Conservation (phyloP, 2,113 vertebrate species). For the Zapus hudsonius region DNA sequence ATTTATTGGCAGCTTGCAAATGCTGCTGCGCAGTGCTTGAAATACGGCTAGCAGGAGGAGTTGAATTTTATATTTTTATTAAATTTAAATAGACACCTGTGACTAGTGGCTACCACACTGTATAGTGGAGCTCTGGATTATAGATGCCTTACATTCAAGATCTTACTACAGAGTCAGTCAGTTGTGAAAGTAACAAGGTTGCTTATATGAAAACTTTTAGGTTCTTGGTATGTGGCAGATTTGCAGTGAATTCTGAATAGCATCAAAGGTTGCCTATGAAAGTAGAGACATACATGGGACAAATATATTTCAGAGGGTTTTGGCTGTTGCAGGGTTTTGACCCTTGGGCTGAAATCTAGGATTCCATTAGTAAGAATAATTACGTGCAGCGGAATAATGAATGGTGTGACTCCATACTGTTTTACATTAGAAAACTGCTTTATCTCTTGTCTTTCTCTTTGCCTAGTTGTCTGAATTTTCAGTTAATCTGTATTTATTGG, state of each 20-base stretch:
- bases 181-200: neutral
- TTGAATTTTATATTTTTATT: slow-evolving; percentile 3
- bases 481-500: neutral
- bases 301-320: neutral
- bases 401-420: neutral
- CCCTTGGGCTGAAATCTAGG: neutral
- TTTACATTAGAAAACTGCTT: neutral
- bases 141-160: neutral
- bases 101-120: neutral
- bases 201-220: neutral
- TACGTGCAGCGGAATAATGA: rapidly evolving
- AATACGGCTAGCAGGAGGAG: neutral
- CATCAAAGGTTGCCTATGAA: neutral
- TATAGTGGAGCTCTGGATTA: neutral
- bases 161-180: neutral
- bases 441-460: neutral
- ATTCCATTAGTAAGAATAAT: neutral
- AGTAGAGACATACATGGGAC: neutral
- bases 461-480: neutral
- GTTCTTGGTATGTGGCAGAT: neutral
- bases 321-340: neutral
- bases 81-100: neutral
- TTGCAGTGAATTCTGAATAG: neutral
- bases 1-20: neutral
- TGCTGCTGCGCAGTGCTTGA: neutral